Evolutionary conservation across 2,113 vertebrate species (phyloP).

Genomic region (Todiramphus saurophagus): DNA sequence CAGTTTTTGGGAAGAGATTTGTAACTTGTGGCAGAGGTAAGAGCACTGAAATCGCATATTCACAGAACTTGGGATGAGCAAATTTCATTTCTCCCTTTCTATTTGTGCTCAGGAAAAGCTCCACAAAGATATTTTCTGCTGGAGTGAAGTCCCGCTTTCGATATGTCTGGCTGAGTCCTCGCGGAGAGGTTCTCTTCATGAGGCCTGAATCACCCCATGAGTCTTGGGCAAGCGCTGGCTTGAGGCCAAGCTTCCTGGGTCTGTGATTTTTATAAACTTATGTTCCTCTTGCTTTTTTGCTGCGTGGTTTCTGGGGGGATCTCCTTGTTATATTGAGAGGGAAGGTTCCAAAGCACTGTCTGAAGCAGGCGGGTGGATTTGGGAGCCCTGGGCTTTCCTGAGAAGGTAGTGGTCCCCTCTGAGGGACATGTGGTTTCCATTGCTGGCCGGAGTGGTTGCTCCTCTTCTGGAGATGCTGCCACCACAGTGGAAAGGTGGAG

Average conservation of each 20-base stretch:
- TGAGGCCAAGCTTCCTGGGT: neutral
- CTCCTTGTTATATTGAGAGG: neutral
- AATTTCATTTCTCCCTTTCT: neutral
- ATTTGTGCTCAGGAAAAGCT: neutral
- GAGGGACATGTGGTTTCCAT: neutral
- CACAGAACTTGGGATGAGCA: neutral
- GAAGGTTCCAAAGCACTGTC: neutral
- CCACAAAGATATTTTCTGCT: neutral
- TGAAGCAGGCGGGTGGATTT: fast-evolving
- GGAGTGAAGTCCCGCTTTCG: neutral
- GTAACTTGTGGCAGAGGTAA: neutral
- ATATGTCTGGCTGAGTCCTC: neutral
- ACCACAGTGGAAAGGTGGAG: fast-evolving
- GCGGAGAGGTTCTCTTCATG: fast-evolving
- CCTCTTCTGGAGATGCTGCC: neutral
- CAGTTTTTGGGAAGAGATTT: neutral
- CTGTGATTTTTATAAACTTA: neutral
- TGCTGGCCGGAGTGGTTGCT: neutral
- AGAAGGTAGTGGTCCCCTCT: neutral
- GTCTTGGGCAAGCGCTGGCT: neutral
- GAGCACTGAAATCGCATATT: neutral
- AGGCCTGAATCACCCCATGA: neutral
- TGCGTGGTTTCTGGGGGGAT: neutral
- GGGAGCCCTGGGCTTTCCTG: neutral
- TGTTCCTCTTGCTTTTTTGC: neutral